A percentile compares a stretch with the other conserved stretches of the same genome.
phyloP scores from a whole-genome alignment of 2,113 vertebrate genomes.

The Heterotis niloticus region DNA sequence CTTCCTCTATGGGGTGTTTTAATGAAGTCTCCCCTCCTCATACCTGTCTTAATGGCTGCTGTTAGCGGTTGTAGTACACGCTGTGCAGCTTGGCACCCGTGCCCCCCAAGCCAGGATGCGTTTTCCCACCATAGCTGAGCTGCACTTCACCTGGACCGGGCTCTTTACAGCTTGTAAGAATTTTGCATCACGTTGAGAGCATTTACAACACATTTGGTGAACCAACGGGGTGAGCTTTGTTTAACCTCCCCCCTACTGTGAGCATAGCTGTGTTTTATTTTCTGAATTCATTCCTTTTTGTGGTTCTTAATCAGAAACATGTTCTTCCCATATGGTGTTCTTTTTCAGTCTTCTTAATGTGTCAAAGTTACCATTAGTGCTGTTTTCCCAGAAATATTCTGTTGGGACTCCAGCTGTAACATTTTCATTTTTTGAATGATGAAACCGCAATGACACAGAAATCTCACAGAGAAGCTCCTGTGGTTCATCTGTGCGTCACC shows the following conservation, averaged over 20 bases:
- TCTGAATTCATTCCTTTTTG: background rate
- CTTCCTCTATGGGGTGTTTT: background rate
- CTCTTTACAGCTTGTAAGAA: background rate
- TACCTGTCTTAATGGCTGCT: background rate
- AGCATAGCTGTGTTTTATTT: background rate
- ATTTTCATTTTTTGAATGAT: background rate
- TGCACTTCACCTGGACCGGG: background rate
- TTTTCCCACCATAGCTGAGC: background rate
- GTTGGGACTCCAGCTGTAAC: background rate
- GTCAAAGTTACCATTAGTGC: background rate
- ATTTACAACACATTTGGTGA: background rate
- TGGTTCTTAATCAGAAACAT: constrained; percentile 8
- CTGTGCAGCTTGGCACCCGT: background rate
- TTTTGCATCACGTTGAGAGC: background rate
- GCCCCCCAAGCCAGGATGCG: background rate
- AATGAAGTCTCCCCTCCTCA: background rate
- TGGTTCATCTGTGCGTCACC: background rate
- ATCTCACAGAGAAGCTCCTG: background rate
- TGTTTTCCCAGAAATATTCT: background rate
- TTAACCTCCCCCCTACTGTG: background rate
- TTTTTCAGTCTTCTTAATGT: background rate
- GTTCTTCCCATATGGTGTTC: background rate
- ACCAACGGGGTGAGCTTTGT: background rate
- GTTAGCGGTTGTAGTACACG: no score
- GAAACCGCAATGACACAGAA: background rate